Evolutionary conservation across 2,888 invertebrate genomes (phyloP), one percentile per base, ranked within the genome.

Genomic region (Mythimna loreyi): DNA sequence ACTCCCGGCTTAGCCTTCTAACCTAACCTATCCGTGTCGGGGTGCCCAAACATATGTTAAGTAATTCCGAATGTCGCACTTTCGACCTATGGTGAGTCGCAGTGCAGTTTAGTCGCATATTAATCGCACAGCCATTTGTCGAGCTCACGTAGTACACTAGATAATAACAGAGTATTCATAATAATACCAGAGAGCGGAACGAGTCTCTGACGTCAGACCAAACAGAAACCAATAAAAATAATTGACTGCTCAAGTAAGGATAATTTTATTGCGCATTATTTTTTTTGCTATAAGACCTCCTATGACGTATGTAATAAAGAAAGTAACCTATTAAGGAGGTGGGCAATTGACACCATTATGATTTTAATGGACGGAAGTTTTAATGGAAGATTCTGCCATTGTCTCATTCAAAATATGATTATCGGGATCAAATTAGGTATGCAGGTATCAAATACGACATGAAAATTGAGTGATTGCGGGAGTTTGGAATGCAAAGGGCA

Each of bases 211-310:
- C 75, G 72, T 75, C 71, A 75, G 36, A 28, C 13, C 49, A 30
- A 66, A 65, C 62, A 71, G 73, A 68, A 23, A 49, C 36, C 55
- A 40, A 78, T 82, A 63, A 79, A 72, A 65, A 63, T 74, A 72
- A 83, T 69, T 67, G 70, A 23, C 56, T 75, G 36, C n/a, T 30
- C 72, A 47, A 43, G 43, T 63, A 75, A 71, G 78, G 71, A 76
- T 64, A 36, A 63, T 52, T 80, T 83, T 78, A 82, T 82, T 30
- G 57, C 61, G 53, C 59, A 81, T 81, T 83, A 77, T 81, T 52
- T 61, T n/a, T 43, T 53, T 53, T 43, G 5, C 47, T 62, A 52
- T 47, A 61, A 30, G 19, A 33, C 9, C 13, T 25, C 45, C n/a
- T 21, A n/a, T 67, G 69, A 76, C 63, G 73, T 50, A n/a, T 25